These are phyloP conservation scores for Cavia aperea DNA, from an alignment of 2,113 vertebrate species.

Conservation along the genomic window DNA sequence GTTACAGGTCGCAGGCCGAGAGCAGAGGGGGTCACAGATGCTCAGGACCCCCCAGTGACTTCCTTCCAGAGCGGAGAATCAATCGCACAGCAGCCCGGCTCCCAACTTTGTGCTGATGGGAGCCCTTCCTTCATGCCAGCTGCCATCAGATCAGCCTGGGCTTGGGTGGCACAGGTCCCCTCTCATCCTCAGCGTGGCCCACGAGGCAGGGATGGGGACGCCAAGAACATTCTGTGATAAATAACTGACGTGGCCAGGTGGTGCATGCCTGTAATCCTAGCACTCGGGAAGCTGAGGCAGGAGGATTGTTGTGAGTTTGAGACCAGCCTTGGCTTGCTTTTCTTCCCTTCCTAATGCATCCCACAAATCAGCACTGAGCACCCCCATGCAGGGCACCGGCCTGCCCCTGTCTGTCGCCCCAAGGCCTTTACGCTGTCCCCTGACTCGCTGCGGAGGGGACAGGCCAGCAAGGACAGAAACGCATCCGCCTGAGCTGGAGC, in stretches of 20 bases:
- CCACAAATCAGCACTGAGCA: rapidly evolving
- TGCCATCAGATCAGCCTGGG: not conserved
- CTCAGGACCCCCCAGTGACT: not conserved
- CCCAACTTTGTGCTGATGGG: not conserved
- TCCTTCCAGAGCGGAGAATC: not conserved
- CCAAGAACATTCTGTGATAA: not conserved
- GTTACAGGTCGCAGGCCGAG: not conserved
- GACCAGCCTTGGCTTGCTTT: no score
- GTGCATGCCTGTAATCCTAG: no score
- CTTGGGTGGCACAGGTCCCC: no score
- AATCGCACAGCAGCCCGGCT: not conserved
- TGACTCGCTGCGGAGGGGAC: not conserved
- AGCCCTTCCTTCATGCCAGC: rapidly evolving
- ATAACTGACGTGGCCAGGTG: not conserved
- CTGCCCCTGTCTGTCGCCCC: not conserved
- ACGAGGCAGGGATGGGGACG: not conserved
- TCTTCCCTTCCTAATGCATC: not conserved
- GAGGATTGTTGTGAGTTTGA: no score
- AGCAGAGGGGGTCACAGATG: not conserved
- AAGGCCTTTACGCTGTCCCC: not conserved
- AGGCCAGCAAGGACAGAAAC: not conserved
- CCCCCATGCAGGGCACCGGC: not conserved
- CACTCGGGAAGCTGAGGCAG: no score
- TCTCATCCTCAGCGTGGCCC: not conserved
- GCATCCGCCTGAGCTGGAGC: not conserved